phyloP scores from a whole-genome alignment of 2,888 invertebrate genomes.

The Hyposoter dolosus region DNA sequence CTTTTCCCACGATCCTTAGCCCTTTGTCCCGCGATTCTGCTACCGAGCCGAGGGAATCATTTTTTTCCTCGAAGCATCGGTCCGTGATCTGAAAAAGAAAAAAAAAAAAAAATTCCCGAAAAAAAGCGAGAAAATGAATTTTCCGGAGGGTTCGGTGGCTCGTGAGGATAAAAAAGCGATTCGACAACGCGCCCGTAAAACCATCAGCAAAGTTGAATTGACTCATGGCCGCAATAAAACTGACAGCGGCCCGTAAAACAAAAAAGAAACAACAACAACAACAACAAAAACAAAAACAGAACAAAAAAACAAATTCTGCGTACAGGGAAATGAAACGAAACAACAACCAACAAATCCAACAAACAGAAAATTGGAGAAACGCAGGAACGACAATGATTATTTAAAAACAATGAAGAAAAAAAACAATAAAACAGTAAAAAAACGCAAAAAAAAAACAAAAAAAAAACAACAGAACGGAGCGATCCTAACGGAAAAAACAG shows the following conservation, averaged over 20 bases:
- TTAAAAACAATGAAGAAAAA: slow-evolving; percentile 7
- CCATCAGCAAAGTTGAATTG: slow-evolving; percentile 55
- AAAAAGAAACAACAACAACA: background rate
- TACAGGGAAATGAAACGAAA: background rate
- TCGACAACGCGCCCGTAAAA: slow-evolving; percentile 56
- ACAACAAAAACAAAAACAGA: background rate
- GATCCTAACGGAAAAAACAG: slow-evolving; percentile 25
- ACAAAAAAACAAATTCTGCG: slow-evolving; percentile 1
- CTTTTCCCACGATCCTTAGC: background rate
- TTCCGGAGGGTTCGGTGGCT: slow-evolving; percentile 20
- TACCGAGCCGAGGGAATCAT: slow-evolving; percentile 78
- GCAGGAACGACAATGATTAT: slow-evolving; percentile 32
- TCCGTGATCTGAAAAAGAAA: slow-evolving; percentile 73
- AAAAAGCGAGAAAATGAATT: slow-evolving; percentile 58
- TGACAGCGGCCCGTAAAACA: background rate
- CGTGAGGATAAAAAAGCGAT: slow-evolving; percentile 56
- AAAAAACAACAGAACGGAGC: slow-evolving; percentile 27
- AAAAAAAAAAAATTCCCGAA: slow-evolving; percentile 73
- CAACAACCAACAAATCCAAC: slow-evolving; percentile 7
- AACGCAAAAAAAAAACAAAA: slow-evolving; percentile 31
- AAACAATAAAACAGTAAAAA: background rate
- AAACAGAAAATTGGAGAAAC: background rate
- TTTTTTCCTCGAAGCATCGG: slow-evolving; percentile 78
- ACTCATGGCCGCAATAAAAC: slow-evolving; percentile 4
- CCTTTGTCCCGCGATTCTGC: slow-evolving; percentile 52